Base-by-base conservation (phyloP, 2,888 invertebrate genomes). In the Andrena fulva region DNA sequence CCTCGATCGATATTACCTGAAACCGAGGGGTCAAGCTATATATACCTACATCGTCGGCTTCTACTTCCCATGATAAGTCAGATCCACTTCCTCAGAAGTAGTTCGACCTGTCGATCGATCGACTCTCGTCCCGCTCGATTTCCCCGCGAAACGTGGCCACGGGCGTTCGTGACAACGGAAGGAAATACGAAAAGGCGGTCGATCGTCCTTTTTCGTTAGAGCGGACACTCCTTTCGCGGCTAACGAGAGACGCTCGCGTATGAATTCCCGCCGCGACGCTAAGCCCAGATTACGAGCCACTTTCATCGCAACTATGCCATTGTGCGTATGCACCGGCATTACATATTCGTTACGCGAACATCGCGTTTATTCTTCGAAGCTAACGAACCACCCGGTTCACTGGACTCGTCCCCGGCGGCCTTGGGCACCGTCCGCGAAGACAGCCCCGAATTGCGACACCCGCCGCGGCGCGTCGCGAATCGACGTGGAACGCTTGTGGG, bases 221-320 rank as follows among this genome's bases (percentile, higher is more conserved):
- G 64, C 70, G 31, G 81, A 71, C 82, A 59, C 86, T 80, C 80
- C 87, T 87, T 81, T 80, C 82, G 85, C 74, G 76, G 76, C 69
- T 87, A 85, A 89, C 80, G 82, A 87, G 82, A 87, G 83, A 70
- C 72, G 48, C 72, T 80, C 75, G 72, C 82, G 72, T 82, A 77
- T 63, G 82, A 86, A 78, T 85, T 84, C 73, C 74, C n/a, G 20
- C 56, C 63, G 78, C 77, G 77, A 82, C 77, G 80, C 79, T 82
- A 77, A 87, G 88, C 70, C 80, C 67, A 85, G 85, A 85, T 90
- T 80, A 87, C 87, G 73, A 68, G 72, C 84, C 79, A 80, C 89
- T 91, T 90, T 91, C 90, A 78, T 89, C 87, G 77, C 82, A 87
- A 84, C 77, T 82, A 89, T 87, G 82, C 83, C 82, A 86, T 88